A percentile compares a stretch with the other conserved stretches of the same genome.
Conservation (phyloP, 2,888 invertebrate genomes). For the Mythimna vitellina region DNA sequence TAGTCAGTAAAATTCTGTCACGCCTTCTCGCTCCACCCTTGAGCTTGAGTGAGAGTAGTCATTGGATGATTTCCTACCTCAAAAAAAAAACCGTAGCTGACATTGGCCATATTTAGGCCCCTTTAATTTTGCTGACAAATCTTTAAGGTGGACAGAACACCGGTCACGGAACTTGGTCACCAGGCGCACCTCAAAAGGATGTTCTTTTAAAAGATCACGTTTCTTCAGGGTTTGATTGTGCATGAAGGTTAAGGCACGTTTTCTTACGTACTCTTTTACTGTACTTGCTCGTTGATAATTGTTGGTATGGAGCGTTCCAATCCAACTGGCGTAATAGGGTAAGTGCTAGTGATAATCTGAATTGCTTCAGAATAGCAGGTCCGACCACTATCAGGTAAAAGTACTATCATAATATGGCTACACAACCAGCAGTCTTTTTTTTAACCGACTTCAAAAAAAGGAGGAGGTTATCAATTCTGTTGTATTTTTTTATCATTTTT, state of each 20-base stretch:
- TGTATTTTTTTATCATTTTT: too few relatives aligned
- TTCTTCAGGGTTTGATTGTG: slow-evolving; percentile 30
- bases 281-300: slow-evolving; percentile 10
- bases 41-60: too few relatives aligned
- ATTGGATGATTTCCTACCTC: too few relatives aligned
- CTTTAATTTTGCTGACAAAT: too few relatives aligned
- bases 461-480: too few relatives aligned
- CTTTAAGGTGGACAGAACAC: too few relatives aligned
- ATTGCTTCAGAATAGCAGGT: background rate
- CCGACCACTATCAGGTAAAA: background rate
- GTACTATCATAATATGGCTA: background rate
- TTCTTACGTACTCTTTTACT: slow-evolving; percentile 10
- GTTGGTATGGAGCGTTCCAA: background rate
- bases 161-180: too few relatives aligned
- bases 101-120: too few relatives aligned
- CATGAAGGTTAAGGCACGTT: slow-evolving; percentile 36
- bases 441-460: too few relatives aligned
- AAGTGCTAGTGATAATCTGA: background rate
- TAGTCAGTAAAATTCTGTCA: too few relatives aligned
- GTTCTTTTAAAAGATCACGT: slow-evolving; percentile 44
- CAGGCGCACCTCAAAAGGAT: background rate
- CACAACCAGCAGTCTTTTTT: background rate
- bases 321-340: background rate
- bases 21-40: too few relatives aligned
- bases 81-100: too few relatives aligned